Conservation (phyloP, 2,113 vertebrate species). For the Silurus glanis region DNA sequence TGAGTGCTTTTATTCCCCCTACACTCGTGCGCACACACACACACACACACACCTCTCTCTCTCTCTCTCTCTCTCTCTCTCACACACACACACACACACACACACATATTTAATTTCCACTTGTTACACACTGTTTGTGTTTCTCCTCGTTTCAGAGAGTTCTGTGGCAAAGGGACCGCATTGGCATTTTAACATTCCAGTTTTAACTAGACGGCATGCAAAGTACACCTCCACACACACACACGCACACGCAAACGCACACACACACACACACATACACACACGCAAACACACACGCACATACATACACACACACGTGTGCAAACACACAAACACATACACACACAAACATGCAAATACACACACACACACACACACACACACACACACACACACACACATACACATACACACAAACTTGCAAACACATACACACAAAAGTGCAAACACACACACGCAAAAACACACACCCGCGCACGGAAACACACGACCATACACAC, state of each 20-base stretch:
- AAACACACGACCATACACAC: too few relatives aligned
- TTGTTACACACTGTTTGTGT: background rate
- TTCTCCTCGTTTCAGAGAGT: conserved; percentile 30
- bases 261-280: too few relatives aligned
- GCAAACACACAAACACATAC: too few relatives aligned
- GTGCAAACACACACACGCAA: conserved; percentile 13
- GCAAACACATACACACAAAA: conserved; percentile 38
- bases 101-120: background rate
- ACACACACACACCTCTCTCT: conserved; percentile 4
- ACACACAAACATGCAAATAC: too few relatives aligned
- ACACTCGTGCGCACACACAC: conserved; percentile 60
- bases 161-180: background rate
- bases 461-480: too few relatives aligned
- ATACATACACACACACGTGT: too few relatives aligned
- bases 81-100: too few relatives aligned
- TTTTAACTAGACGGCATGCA: conserved; percentile 22
- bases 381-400: conserved; percentile 47
- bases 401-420: conserved; percentile 32
- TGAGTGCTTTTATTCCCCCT: conserved; percentile 66
- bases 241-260: background rate
- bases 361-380: too few relatives aligned
- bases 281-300: too few relatives aligned
- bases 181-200: conserved; percentile 30
- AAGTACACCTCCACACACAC: conserved; percentile 5
- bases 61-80: background rate